A percentile compares a stretch with the other conserved stretches of the same genome.
phyloP scores from a whole-genome alignment of 1,140 invertebrate species.

The Apolygus lucorum region DNA sequence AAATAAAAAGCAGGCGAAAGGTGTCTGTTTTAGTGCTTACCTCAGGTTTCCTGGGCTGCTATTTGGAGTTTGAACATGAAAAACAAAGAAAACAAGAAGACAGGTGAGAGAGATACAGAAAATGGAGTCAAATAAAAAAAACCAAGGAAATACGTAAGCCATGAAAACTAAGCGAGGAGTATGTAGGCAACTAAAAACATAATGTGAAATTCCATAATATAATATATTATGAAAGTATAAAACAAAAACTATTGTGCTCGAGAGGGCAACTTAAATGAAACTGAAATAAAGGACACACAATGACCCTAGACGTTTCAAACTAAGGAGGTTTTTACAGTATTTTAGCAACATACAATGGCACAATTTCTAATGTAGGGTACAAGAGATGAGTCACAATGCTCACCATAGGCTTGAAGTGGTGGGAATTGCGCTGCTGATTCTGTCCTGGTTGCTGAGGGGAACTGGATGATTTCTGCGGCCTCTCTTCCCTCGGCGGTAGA shows the following conservation, averaged over 20 bases:
- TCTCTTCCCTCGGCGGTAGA: conserved; percentile 65
- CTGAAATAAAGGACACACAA: conserved; percentile 39
- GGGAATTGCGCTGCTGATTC: conserved; percentile 63
- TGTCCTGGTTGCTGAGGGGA: conserved; percentile 45
- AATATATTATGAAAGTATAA: too few species aligned
- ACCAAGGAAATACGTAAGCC: neutral
- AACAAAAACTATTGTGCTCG: too few species aligned
- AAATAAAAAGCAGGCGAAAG: neutral
- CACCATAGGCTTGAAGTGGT: conserved; percentile 77
- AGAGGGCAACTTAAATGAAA: conserved; percentile 42
- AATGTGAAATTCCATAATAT: too few species aligned
- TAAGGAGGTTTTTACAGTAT: too few species aligned
- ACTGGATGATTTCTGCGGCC: conserved; percentile 49
- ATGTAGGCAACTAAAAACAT: conserved; percentile 16
- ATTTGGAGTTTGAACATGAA: conserved; percentile 31
- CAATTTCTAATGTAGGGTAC: neutral
- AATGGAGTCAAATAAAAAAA: too few species aligned
- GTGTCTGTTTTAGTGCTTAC: conserved; percentile 42
- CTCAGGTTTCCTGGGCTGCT: conserved; percentile 76
- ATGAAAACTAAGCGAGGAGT: neutral
- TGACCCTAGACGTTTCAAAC: neutral
- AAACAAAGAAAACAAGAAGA: conserved; percentile 29
- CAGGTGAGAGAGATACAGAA: conserved; percentile 21
- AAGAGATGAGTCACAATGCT: conserved; percentile 34
- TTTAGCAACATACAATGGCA: neutral